Percentiles rank a stretch among this genome's conserved stretches.
Evolutionary conservation across 2,797 vertebrate species (phyloP).

Genomic region (Graptemys geographica): DNA sequence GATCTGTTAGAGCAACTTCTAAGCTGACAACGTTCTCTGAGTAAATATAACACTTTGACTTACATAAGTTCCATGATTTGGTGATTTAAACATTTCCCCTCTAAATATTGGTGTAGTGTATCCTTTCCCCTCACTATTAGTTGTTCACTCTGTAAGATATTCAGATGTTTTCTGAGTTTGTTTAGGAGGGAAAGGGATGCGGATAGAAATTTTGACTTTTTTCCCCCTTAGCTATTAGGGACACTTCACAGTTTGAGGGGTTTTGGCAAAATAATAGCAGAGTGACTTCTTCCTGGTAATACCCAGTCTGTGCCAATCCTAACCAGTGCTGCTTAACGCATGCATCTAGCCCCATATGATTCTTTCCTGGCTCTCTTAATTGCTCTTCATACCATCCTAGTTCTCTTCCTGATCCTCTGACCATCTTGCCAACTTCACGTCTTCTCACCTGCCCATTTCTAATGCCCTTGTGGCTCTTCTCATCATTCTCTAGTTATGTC

Average conservation of each 20-base stretch:
- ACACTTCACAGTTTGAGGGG: neutral
- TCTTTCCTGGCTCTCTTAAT: neutral
- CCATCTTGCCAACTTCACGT: neutral
- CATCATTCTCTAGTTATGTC: neutral
- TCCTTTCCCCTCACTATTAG: neutral
- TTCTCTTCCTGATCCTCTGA: neutral
- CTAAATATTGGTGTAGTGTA: rapidly evolving
- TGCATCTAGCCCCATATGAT: neutral
- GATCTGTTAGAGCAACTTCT: neutral
- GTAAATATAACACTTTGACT: neutral
- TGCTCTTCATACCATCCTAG: rapidly evolving
- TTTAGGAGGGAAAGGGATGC: neutral
- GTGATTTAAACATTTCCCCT: neutral
- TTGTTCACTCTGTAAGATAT: neutral
- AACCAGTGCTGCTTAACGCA: neutral
- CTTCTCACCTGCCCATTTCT: neutral
- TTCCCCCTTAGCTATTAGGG: neutral
- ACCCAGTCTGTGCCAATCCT: neutral
- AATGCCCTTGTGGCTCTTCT: rapidly evolving
- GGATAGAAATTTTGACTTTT: neutral
- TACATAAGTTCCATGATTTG: neutral
- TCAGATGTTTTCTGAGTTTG: neutral
- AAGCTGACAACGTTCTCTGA: neutral
- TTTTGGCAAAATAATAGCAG: neutral
- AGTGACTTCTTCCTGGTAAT: neutral